Base-by-base conservation (phyloP, 2,888 invertebrate genomes). In the Erebia ligea region DNA sequence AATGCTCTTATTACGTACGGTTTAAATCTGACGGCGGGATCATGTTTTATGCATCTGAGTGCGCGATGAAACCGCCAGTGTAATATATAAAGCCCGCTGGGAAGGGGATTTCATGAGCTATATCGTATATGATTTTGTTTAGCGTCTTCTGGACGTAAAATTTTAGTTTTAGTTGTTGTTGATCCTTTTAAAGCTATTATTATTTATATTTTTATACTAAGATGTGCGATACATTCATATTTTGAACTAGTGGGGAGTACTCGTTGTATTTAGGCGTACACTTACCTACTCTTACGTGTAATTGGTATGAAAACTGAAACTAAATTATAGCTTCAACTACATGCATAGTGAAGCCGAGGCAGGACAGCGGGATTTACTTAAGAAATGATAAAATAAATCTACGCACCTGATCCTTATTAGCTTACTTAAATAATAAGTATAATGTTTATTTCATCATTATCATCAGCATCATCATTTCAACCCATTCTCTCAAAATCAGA, bases 31-130 rank as follows among this genome's bases (percentile, higher is more conserved):
- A 91, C 90, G 90, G 82, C 79, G 83, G 86, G 87, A 89, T 92
- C 92, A 92, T 92, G 92, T 92, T 91, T 92, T 91, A 92, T 92
- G 92, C 92, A 92, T 92, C 88, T 86, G 83, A 87, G 89, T 87
- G 86, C 85, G 87, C 90, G 90, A 87, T 87, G 90, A 89, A 88
- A 90, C 90, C 87, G 86, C 89, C 82, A 84, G 84, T 85, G 86
- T 88, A 88, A 90, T 88, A 88, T 88, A 90, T 87, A 87, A 89
- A 88, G 84, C 84, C 81, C 83, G 82, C 82, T 85, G 81, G 82
- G 84, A 86, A 87, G 84, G 85, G 87, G 86, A 88, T 89, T 88
- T 89, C 84, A 85, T 86, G 85, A 88, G 87, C 85, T 88, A 84
- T 76, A 78, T 77, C 72, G 82, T 83, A 82, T 81, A 76, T 76